Percentiles rank a stretch among this genome's conserved stretches.
These are phyloP conservation scores for Rhynchotus rufescens DNA, from an alignment of 2,797 vertebrate genomes.

Conservation along the genomic window DNA sequence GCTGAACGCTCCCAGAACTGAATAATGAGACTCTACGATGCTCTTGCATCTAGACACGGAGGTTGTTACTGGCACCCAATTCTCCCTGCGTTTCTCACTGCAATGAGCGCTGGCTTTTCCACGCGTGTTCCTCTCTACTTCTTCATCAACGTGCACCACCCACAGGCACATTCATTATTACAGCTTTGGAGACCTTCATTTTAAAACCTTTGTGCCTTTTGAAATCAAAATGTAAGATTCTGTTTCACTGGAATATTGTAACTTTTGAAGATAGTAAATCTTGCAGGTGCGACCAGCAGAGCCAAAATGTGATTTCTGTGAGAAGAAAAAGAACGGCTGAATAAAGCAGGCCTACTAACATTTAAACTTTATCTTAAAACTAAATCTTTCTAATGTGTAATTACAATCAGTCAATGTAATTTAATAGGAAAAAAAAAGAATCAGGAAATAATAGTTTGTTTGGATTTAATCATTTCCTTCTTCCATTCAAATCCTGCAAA, in stretches of 20 bases:
- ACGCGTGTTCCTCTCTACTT: background rate
- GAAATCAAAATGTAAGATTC: slow-evolving; percentile 15
- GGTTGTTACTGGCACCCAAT: background rate
- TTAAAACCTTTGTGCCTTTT: slow-evolving; percentile 33
- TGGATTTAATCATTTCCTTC: slow-evolving; percentile 25
- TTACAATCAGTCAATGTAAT: background rate
- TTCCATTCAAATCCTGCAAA: background rate
- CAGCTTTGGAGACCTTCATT: background rate
- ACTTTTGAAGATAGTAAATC: slow-evolving; percentile 33
- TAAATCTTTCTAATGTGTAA: background rate
- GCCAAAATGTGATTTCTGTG: slow-evolving; percentile 2
- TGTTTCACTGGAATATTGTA: slow-evolving; percentile 5
- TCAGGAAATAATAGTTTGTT: background rate
- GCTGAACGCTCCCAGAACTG: background rate
- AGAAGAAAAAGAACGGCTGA: background rate
- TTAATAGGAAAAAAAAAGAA: background rate
- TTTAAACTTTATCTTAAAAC: background rate
- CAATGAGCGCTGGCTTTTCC: background rate
- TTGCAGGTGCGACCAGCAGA: slow-evolving; percentile 7
- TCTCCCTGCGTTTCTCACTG: background rate
- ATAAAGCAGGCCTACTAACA: background rate
- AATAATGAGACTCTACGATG: background rate
- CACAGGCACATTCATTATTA: background rate
- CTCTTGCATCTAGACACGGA: background rate
- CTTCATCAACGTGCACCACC: background rate